Conservation (phyloP, 2,113 vertebrate species). For the Setophaga kirtlandii region DNA sequence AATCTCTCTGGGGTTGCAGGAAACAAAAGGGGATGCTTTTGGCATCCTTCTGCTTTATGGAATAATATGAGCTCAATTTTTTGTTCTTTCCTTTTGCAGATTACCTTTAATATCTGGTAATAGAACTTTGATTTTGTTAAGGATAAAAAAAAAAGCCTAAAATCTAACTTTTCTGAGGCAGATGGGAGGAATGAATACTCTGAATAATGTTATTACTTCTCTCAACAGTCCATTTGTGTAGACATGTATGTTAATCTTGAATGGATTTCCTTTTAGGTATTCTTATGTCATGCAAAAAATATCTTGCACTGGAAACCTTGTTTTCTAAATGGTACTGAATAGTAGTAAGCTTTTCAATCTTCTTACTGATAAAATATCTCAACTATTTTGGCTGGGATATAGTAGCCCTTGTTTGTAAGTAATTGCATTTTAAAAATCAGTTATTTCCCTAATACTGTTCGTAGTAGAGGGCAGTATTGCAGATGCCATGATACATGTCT, state of each 20-base stretch:
- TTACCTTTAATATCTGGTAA: slow-evolving; percentile 22
- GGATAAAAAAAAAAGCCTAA: neutral
- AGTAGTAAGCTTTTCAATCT: slow-evolving; percentile 55
- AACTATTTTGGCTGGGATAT: slow-evolving; percentile 43
- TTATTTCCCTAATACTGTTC: neutral
- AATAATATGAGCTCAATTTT: neutral
- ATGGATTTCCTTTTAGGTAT: slow-evolving; percentile 72
- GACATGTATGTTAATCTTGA: slow-evolving; percentile 63
- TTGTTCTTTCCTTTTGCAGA: slow-evolving; percentile 31
- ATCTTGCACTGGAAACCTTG: slow-evolving; percentile 45
- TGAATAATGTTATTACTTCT: slow-evolving; percentile 6
- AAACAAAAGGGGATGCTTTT: neutral
- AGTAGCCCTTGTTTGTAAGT: slow-evolving; percentile 51
- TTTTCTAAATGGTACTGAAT: slow-evolving; percentile 50
- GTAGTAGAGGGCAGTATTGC: neutral
- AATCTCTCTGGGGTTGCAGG: neutral
- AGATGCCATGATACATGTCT: neutral
- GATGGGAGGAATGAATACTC: neutral
- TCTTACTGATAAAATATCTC: slow-evolving; percentile 36
- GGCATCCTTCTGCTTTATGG: slow-evolving; percentile 11
- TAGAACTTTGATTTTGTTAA: slow-evolving; percentile 29
- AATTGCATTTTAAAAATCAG: slow-evolving; percentile 4
- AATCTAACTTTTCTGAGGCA: slow-evolving; percentile 6
- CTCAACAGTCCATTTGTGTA: slow-evolving; percentile 54
- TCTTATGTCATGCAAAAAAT: slow-evolving; percentile 52